Evolutionary conservation across 2,797 vertebrate species (phyloP), one percentile per base, ranked within the genome.

Genomic region (Xiphorhynchus erythropygius): DNA sequence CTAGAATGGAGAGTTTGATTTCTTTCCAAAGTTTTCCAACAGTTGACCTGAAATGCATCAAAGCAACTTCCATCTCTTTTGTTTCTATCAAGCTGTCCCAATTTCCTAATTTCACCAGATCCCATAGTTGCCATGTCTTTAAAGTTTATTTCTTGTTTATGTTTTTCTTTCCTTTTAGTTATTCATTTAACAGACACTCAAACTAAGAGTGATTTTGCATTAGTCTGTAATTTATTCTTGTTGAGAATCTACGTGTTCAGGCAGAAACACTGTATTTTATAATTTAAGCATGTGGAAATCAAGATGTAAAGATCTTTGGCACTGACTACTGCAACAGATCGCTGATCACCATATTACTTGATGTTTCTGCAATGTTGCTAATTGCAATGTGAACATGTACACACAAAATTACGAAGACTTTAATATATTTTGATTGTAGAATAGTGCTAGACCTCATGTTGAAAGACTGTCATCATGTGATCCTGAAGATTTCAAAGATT

Each of bases 141-240:
- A 78, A 92, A 94, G 93, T 74, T 64, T 88, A 89, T 70, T 94
- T 89, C 69, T 93, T 87, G 37, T 47, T 75, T 7, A 19, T 32
- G 33, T 4, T 0, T 19, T 68, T 84, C 83, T 74, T 69, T 53
- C 39, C 84, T 88, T 68, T 55, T 49, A 91, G 62, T 89, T 80
- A 97, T 94, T 94, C 91, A 78, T 90, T 84, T 75, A 96, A 77
- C 35, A 92, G 71, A 80, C 78, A 84, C 64, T 65, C 69, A 71
- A 74, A 93, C 69, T 86, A 39, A 95, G 82, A 96, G 55, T 57
- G 64, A 82, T 70, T 95, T 94, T n/a, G 32, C 33, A 63, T 78
- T 81, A 63, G 67, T 56, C 68, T 64, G 35, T 78, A 68, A 86
- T 89, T 92, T 85, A 62, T 60, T 87, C 37, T 74, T 49, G 41